Evolutionary conservation across 1,140 invertebrate genomes (phyloP).

Genomic region (Anoplophora glabripennis): DNA sequence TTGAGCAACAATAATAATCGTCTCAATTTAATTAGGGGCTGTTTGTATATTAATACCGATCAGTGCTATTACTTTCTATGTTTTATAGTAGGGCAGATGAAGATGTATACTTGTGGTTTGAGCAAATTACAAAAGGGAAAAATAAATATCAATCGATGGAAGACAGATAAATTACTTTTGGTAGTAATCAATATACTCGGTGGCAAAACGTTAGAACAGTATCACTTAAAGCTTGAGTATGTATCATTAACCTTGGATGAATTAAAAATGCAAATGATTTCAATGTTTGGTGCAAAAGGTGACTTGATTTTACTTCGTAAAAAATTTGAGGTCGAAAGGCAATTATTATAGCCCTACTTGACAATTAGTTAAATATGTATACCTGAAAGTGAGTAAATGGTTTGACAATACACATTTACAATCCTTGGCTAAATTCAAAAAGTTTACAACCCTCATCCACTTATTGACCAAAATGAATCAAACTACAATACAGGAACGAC

Average conservation of each 20-base stretch:
- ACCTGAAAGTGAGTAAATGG: constrained; percentile 32
- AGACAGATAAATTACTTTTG: neutral
- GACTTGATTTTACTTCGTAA: constrained; percentile 13
- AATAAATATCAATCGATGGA: constrained; percentile 12
- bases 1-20: too few relatives aligned
- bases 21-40: too few relatives aligned
- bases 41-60: too few relatives aligned
- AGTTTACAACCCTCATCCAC: neutral
- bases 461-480: constrained; percentile 19
- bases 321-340: constrained; percentile 30
- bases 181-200: constrained; percentile 5
- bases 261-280: constrained; percentile 15
- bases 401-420: constrained; percentile 21
- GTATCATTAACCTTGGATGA: neutral
- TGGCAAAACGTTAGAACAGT: constrained; percentile 13
- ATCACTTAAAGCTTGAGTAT: constrained; percentile 10
- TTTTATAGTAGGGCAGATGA: too few relatives aligned
- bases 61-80: too few relatives aligned
- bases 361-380: constrained; percentile 30
- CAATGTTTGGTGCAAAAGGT: neutral
- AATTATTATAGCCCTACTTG: constrained; percentile 35
- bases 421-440: constrained; percentile 11
- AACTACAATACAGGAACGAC: too few relatives aligned
- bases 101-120: too few relatives aligned
- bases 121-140: constrained; percentile 13